Base-by-base conservation (phyloP, 2,888 invertebrate species). In the Dynastes tityus region DNA sequence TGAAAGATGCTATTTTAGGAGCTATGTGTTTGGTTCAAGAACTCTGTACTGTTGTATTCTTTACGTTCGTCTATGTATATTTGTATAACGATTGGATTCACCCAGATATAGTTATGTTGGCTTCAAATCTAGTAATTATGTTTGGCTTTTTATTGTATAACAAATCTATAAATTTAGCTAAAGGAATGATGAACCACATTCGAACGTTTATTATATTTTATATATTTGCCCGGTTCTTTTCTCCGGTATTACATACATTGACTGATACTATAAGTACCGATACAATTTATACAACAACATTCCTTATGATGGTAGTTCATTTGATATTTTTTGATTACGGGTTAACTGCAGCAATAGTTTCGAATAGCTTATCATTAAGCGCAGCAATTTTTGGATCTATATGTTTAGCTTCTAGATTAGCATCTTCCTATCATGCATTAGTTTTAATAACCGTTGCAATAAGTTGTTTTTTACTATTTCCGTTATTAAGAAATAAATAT, bases 201-300 rank as follows among this genome's bases (percentile, higher is more conserved):
- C 93, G 95, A 87, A 97, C 95, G 0, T 92, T 95, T 0, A 85
- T 95, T 51, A 94, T 96, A 8, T 97, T 97, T 85, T 87, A 97
- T 1, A 92, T 95, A 0, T 95, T 98, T 86, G 97, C 97, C 0
- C 97, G 96, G 85, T 91, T 97, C 76, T 91, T 98, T 79, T 97
- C 98, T 0, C 99, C 98, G 0, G 92, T 98, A 22, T 89, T 98
- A 49, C 96, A 98, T 87, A 98, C 98, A 0, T 90, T 99, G 71
- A 99, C 99, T 0, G 97, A 97, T 87, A 97, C 98, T 0, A 96
- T 99, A 1, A 98, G 98, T 86, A 98, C 98, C 0, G 98, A 99
- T 86, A 98, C 99, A 0, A 98, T 99, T 85, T 98, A 97, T 86
- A 96, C 97, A 1, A 96, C 95, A 92, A 93, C 98, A 0, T 94